A percentile compares a stretch with the other conserved stretches of the same genome.
These are phyloP conservation scores for Motacilla alba DNA, from an alignment of 2,113 vertebrate species.

Conservation along the genomic window DNA sequence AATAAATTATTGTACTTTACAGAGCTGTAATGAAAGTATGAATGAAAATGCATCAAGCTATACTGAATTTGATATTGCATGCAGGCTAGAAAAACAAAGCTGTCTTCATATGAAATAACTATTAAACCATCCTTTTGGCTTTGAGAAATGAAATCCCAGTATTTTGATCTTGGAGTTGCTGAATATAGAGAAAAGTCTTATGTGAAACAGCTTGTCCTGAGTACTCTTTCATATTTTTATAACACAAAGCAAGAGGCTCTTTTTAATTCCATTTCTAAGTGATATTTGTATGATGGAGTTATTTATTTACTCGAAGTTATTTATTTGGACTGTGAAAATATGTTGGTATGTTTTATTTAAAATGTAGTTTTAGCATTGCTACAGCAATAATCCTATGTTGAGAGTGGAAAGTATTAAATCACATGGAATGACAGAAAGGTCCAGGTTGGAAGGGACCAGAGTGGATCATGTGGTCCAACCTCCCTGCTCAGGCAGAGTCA, in stretches of 20 bases:
- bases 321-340: background rate
- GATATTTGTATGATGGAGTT: background rate
- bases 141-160: conserved; percentile 25
- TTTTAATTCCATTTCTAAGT: conserved; percentile 35
- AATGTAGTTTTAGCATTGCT: background rate
- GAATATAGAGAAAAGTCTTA: background rate
- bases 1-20: conserved; percentile 25
- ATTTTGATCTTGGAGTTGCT: background rate
- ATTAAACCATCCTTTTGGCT: conserved; percentile 6
- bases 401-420: conserved; percentile 8
- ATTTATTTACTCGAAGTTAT: conserved; percentile 15
- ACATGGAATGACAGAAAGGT: background rate
- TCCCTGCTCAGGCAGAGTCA: background rate
- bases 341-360: conserved; percentile 8
- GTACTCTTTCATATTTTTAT: background rate
- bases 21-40: background rate
- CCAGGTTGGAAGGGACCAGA: background rate
- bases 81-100: background rate
- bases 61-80: background rate
- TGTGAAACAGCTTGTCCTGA: background rate
- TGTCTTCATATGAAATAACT: conserved; percentile 6
- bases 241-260: background rate
- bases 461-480: background rate
- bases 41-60: conserved; percentile 16
- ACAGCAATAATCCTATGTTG: background rate